A percentile compares a stretch with the other conserved stretches of the same genome.
Conservation (phyloP, 2,888 invertebrate species). For the Agrotis segetum region DNA sequence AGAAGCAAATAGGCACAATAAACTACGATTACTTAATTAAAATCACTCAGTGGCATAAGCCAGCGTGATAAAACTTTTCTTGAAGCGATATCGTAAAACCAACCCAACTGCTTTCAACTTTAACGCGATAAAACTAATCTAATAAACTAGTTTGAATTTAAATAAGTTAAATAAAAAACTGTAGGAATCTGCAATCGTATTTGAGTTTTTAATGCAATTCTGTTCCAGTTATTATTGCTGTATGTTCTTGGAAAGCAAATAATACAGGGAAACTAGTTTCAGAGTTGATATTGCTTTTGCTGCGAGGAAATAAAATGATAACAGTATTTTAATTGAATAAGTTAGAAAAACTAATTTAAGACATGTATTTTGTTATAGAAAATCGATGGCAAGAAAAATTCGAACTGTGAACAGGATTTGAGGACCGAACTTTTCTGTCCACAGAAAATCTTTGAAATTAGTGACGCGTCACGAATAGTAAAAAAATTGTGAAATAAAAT, state of each 20-base stretch:
- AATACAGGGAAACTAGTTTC: neutral
- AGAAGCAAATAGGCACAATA: neutral
- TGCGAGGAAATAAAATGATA: neutral
- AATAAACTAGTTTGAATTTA: constrained; percentile 20
- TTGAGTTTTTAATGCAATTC: constrained; percentile 22
- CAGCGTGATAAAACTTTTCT: neutral
- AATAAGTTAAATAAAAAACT: constrained; percentile 29
- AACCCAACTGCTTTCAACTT: constrained; percentile 28
- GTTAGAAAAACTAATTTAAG: too few relatives aligned
- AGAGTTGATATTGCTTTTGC: constrained; percentile 22
- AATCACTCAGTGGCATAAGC: neutral
- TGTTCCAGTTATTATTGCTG: constrained; percentile 4
- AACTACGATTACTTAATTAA: neutral
- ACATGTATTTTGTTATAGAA: too few relatives aligned
- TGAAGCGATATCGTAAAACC: constrained; percentile 15
- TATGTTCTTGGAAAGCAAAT: constrained; percentile 14
- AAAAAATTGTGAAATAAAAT: too few relatives aligned
- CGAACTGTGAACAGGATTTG: too few relatives aligned
- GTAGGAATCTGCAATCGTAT: constrained; percentile 6
- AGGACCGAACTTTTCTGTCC: too few relatives aligned
- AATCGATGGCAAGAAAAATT: too few relatives aligned
- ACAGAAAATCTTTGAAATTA: too few relatives aligned
- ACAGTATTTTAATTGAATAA: neutral
- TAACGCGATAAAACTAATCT: constrained; percentile 25
- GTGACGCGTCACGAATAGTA: too few relatives aligned